These are phyloP conservation scores for fruit fly (Drosophila melanogaster) DNA, from an alignment of 1,140 invertebrate species.

Conservation along the genomic window Release_6_plus_ISO1_MT NC_004354.4:12182001-12182500, in stretches of 20 bases:
- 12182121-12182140: constrained; percentile 14
- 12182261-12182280: constrained; percentile 56
- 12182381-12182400: constrained; percentile 81
- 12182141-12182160: constrained; percentile 29
- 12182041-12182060: neutral
- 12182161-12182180: constrained; percentile 5
- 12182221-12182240: constrained; percentile 44
- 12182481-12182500: constrained; percentile 10
- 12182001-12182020: too few relatives aligned
- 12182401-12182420: constrained; percentile 50
- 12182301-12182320: constrained; percentile 7
- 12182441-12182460: constrained; percentile 75
- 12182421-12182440: constrained; percentile 56
- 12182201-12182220: neutral
- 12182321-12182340: neutral
- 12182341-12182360: constrained; percentile 10
- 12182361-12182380: constrained; percentile 62
- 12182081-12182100: constrained; percentile 20
- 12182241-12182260: constrained; percentile 61
- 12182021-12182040: too few relatives aligned
- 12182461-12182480: constrained; percentile 82
- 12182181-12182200: neutral
- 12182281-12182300: neutral
- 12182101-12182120: constrained; percentile 19
- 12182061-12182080: neutral